Percentiles rank a stretch among this genome's conserved stretches.
These are phyloP conservation scores for Onychostoma macrolepis DNA, from an alignment of 2,113 vertebrate species.

Conservation along the genomic window DNA sequence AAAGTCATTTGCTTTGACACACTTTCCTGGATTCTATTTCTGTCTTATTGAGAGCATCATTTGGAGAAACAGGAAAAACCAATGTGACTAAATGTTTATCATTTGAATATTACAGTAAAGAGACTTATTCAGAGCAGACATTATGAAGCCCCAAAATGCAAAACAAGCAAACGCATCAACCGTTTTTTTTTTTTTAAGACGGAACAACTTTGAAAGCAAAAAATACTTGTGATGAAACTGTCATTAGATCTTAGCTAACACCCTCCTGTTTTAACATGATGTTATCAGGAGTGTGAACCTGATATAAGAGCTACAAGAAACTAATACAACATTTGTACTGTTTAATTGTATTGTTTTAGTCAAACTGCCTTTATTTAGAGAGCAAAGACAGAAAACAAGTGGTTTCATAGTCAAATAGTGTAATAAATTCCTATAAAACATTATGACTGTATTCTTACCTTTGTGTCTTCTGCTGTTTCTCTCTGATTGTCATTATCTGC, in stretches of 20 bases:
- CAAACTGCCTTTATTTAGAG: neutral
- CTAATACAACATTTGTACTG: too few species aligned
- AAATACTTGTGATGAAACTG: neutral
- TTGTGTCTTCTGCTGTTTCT: neutral
- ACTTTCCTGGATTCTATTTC: slow-evolving; percentile 12
- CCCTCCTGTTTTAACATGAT: neutral
- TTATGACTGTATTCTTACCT: slow-evolving; percentile 6
- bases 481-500: neutral
- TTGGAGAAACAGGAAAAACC: slow-evolving; percentile 1
- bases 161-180: neutral
- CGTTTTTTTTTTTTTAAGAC: neutral
- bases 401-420: neutral
- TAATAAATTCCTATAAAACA: neutral
- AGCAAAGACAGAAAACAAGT: neutral
- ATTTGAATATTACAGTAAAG: slow-evolving; percentile 23
- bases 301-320: neutral
- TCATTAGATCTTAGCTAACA: neutral
- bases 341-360: neutral
- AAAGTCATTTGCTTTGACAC: neutral
- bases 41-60: neutral
- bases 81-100: neutral
- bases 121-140: neutral
- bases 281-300: neutral
- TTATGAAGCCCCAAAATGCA: slow-evolving; percentile 5
- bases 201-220: neutral